Conservation (phyloP, 2,113 vertebrate genomes). For the Peromyscus leucopus region DNA sequence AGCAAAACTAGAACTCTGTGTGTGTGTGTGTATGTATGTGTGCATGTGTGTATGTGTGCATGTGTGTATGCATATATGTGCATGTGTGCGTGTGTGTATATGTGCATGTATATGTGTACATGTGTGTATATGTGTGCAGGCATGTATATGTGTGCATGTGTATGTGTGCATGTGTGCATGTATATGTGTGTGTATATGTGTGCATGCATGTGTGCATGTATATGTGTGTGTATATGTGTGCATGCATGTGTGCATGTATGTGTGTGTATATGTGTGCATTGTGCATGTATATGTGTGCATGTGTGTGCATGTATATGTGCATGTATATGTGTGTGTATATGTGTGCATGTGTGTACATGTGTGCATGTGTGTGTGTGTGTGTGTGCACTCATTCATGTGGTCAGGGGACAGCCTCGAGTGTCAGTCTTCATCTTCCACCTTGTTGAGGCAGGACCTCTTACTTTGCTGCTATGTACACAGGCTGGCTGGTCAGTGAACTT, state of each 20-base stretch:
- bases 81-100: background rate
- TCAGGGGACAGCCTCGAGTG: background rate
- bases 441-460: background rate
- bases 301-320: background rate
- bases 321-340: background rate
- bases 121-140: background rate
- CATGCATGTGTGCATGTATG: background rate
- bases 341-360: background rate
- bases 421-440: too few species aligned
- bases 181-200: background rate
- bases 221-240: background rate
- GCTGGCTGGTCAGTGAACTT: background rate
- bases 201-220: background rate
- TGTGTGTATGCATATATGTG: too few species aligned
- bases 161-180: background rate
- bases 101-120: background rate
- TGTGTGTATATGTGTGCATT: background rate
- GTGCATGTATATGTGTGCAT: background rate
- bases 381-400: background rate
- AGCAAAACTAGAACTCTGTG: background rate
- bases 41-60: accelerated
- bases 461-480: background rate
- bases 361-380: background rate
- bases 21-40: background rate
- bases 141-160: background rate